Conservation (phyloP, 2,888 invertebrate species). For the Clostera curtula region DNA sequence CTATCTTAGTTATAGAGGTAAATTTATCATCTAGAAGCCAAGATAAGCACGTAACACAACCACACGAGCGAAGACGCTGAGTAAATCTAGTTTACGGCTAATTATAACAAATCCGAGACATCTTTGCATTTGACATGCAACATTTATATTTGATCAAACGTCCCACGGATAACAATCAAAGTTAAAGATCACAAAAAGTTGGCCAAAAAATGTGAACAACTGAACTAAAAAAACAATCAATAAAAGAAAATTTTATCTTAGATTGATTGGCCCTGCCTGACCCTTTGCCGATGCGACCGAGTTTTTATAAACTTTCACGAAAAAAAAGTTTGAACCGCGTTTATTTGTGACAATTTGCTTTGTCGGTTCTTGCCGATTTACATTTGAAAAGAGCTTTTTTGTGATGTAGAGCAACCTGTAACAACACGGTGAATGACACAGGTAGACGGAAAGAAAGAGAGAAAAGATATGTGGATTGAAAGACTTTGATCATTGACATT, state of each 20-base stretch:
- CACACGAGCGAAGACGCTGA: no score
- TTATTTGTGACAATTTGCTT: conserved; percentile 76
- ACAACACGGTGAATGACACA: conserved; percentile 69
- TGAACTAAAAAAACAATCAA: conserved; percentile 50
- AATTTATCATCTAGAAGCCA: no score
- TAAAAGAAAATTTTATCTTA: conserved; percentile 64
- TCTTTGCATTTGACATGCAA: conserved; percentile 26
- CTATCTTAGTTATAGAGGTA: no score
- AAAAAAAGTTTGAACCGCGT: conserved; percentile 67
- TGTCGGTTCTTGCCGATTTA: conserved; percentile 71
- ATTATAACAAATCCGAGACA: conserved; percentile 13
- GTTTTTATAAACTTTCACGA: conserved; percentile 64
- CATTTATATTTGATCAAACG: conserved; percentile 43
- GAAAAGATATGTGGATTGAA: conserved; percentile 27
- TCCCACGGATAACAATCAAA: conserved; percentile 62
- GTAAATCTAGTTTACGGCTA: conserved; percentile 2
- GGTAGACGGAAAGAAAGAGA: no score
- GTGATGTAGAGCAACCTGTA: conserved; percentile 61
- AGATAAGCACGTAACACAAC: no score
- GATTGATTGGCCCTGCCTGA: conserved; percentile 71
- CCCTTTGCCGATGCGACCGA: conserved; percentile 59
- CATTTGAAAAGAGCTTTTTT: conserved; percentile 67
- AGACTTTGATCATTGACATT: conserved; percentile 40
- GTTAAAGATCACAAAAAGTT: conserved; percentile 44
- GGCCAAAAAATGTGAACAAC: conserved; percentile 40